These are phyloP conservation scores for Acrobasis repandana DNA, from an alignment of 2,888 invertebrate genomes.

Conservation along the genomic window DNA sequence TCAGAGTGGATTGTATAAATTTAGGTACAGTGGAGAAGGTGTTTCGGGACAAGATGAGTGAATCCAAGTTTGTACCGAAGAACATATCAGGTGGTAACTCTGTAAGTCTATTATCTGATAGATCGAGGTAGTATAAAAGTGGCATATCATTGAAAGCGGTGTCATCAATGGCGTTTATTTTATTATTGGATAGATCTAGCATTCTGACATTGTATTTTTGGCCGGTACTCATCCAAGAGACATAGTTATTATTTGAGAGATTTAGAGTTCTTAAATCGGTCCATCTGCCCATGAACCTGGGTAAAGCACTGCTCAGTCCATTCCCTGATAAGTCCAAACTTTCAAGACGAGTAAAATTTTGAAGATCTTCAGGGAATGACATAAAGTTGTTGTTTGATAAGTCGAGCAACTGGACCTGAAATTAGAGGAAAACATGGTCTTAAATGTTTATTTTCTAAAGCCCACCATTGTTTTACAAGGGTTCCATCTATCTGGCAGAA, in stretches of 20 bases:
- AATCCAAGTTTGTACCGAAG: constrained; percentile 79
- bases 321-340: constrained; percentile 77
- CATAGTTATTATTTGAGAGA: constrained; percentile 83
- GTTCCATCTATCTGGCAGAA: too few relatives aligned
- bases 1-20: constrained; percentile 82
- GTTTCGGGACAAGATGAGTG: constrained; percentile 86
- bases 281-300: constrained; percentile 71
- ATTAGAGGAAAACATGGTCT: constrained; percentile 34
- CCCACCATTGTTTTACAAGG: too few relatives aligned
- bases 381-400: constrained; percentile 85
- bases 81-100: constrained; percentile 82
- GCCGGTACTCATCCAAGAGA: constrained; percentile 59
- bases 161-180: constrained; percentile 82
- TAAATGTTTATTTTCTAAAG: background rate
- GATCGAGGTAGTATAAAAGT: constrained; percentile 82
- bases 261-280: constrained; percentile 77
- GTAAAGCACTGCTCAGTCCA: constrained; percentile 70
- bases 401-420: constrained; percentile 85
- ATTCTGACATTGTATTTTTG: constrained; percentile 65
- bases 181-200: constrained; percentile 87
- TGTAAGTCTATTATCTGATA: constrained; percentile 87
- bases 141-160: constrained; percentile 83
- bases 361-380: constrained; percentile 79
- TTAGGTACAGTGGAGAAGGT: constrained; percentile 83
- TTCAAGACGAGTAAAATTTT: constrained; percentile 74